phyloP scores from a whole-genome alignment of 2,888 invertebrate species.

The Napeogenes inachia region DNA sequence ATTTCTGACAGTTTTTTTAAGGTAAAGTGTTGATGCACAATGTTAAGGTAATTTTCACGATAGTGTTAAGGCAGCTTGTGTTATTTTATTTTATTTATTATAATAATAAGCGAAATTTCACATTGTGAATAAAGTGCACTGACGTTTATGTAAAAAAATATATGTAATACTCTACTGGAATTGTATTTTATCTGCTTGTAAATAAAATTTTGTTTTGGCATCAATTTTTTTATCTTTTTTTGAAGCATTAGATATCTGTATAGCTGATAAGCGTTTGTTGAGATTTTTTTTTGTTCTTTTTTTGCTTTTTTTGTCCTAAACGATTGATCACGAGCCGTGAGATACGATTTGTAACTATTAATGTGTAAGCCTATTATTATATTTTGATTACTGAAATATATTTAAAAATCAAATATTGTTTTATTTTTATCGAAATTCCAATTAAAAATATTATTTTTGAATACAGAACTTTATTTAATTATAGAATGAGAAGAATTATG shows the following conservation, averaged over 20 bases:
- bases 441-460: too few relatives aligned
- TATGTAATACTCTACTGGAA: constrained; percentile 56
- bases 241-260: constrained; percentile 26
- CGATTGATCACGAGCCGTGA: constrained; percentile 51
- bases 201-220: constrained; percentile 39
- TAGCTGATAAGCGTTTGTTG: constrained; percentile 34
- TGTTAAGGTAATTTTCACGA: constrained; percentile 47
- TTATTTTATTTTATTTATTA: constrained; percentile 46
- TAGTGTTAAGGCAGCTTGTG: constrained; percentile 45
- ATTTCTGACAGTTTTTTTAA: constrained; percentile 30
- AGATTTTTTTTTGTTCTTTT: constrained; percentile 33
- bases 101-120: constrained; percentile 44
- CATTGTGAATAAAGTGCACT: constrained; percentile 70
- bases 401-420: constrained; percentile 60
- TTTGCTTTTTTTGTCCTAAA: constrained; percentile 37
- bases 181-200: constrained; percentile 53
- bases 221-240: constrained; percentile 37
- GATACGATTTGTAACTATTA: constrained; percentile 76
- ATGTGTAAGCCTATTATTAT: constrained; percentile 76
- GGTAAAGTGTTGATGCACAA: constrained; percentile 28
- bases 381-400: constrained; percentile 79
- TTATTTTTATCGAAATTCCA: constrained; percentile 37
- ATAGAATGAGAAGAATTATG: too few relatives aligned
- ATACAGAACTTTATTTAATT: too few relatives aligned
- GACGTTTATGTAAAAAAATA: constrained; percentile 59